A percentile compares a stretch with the other conserved stretches of the same genome.
Evolutionary conservation across 2,797 vertebrate genomes (phyloP).

Genomic region (Sebastolobus alascanus): DNA sequence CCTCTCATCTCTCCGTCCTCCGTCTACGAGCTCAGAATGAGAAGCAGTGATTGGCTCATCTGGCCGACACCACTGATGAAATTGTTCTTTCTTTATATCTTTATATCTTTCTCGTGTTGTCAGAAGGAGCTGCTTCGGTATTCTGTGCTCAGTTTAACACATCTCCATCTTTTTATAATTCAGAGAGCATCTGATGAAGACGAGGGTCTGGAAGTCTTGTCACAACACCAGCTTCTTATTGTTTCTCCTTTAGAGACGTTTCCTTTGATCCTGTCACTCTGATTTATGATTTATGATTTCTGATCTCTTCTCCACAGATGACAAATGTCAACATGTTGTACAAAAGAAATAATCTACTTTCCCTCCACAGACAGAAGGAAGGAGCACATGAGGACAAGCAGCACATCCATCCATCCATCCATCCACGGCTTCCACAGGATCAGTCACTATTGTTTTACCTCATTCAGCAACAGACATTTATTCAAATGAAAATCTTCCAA

Average conservation of each 20-base stretch:
- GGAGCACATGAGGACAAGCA: neutral
- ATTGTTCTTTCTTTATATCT: neutral
- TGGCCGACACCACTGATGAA: constrained; percentile 48
- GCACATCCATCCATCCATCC: too few relatives aligned
- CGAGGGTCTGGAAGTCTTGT: neutral
- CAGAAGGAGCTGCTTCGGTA: neutral
- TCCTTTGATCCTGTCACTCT: constrained; percentile 7
- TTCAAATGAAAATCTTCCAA: too few relatives aligned
- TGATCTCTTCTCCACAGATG: too few relatives aligned
- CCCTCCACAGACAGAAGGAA: neutral
- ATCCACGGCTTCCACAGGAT: too few relatives aligned
- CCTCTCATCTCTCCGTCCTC: neutral
- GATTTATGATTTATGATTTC: constrained; percentile 9
- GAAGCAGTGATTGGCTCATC: neutral
- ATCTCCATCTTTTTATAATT: constrained; percentile 11
- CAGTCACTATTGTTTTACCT: too few relatives aligned
- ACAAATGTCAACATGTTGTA: neutral
- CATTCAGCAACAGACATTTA: too few relatives aligned
- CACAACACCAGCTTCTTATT: constrained; percentile 16
- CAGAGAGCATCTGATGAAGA: constrained; percentile 17
- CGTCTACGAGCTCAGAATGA: neutral
- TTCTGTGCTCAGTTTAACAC: neutral
- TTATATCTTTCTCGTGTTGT: constrained; percentile 3
- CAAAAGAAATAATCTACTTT: neutral
- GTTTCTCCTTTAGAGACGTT: neutral